phyloP scores from a whole-genome alignment of 2,888 invertebrate genomes.

The Lasioglossum lativentre region DNA sequence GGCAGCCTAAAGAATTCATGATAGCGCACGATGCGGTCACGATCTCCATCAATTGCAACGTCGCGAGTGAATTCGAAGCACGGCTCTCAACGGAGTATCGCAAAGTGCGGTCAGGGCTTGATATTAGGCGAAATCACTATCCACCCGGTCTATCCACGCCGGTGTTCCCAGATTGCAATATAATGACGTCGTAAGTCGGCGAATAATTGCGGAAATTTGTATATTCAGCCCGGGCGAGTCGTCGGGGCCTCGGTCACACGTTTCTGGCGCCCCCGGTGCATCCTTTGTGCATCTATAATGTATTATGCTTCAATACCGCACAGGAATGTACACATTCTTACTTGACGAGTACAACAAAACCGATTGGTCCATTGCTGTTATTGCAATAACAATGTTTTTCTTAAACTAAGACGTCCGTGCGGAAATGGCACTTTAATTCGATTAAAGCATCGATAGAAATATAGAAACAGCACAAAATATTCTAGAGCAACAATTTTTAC shows the following conservation, averaged over 20 bases:
- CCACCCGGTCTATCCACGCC: slow-evolving; percentile 53
- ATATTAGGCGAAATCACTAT: slow-evolving; percentile 74
- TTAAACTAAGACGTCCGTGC: no score
- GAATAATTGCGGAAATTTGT: slow-evolving; percentile 71
- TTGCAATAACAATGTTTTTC: background rate
- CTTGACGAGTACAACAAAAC: background rate
- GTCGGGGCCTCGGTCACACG: slow-evolving; percentile 46
- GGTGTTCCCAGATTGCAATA: slow-evolving; percentile 75
- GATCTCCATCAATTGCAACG: slow-evolving; percentile 37
- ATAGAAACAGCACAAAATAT: no score
- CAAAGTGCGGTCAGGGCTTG: slow-evolving; percentile 74
- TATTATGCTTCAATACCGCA: background rate
- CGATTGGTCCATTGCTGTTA: background rate
- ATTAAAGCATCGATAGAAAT: no score
- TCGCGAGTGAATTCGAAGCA: slow-evolving; percentile 26
- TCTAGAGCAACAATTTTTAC: no score
- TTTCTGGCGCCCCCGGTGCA: slow-evolving; percentile 42
- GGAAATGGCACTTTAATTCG: no score
- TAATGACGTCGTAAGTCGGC: slow-evolving; percentile 80
- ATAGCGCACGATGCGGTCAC: background rate
- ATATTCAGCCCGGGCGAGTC: slow-evolving; percentile 44
- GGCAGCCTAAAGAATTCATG: slow-evolving; percentile 29
- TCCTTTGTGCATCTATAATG: slow-evolving; percentile 29
- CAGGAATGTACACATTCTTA: background rate
- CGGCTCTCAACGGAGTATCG: slow-evolving; percentile 50